Percentiles rank a stretch among this genome's conserved stretches.
Evolutionary conservation across 2,797 vertebrate species (phyloP).

Genomic region (Sciurus vulgaris): DNA sequence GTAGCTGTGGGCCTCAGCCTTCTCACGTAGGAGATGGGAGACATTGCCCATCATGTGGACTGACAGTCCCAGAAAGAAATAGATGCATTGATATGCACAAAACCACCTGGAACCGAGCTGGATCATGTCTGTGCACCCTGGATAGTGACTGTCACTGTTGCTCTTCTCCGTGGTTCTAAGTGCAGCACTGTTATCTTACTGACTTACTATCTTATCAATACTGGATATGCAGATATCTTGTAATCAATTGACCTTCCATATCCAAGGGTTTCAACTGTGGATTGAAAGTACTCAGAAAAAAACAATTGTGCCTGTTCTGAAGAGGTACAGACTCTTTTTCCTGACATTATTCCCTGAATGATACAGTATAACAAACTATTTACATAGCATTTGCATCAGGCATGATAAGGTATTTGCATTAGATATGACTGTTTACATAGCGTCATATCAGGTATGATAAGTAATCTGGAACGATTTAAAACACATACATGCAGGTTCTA

Average conservation of each 20-base stretch:
- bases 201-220: rapidly evolving
- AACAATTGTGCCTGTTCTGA: neutral
- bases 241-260: neutral
- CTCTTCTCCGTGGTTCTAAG: neutral
- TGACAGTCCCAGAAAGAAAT: neutral
- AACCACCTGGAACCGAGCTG: neutral
- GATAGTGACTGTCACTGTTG: rapidly evolving
- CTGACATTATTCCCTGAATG: neutral
- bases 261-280: neutral
- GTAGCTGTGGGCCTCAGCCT: rapidly evolving
- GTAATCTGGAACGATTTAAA: neutral
- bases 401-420: neutral
- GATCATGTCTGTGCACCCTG: rapidly evolving
- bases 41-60: rapidly evolving
- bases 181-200: rapidly evolving
- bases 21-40: rapidly evolving
- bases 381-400: neutral
- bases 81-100: rapidly evolving
- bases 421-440: too few relatives aligned
- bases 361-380: neutral
- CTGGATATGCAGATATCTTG: neutral
- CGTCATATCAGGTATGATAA: neutral
- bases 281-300: neutral
- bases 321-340: neutral
- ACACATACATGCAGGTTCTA: neutral